These are phyloP conservation scores for Oplegnathus fasciatus DNA, from an alignment of 2,113 vertebrate species.

Conservation along the genomic window DNA sequence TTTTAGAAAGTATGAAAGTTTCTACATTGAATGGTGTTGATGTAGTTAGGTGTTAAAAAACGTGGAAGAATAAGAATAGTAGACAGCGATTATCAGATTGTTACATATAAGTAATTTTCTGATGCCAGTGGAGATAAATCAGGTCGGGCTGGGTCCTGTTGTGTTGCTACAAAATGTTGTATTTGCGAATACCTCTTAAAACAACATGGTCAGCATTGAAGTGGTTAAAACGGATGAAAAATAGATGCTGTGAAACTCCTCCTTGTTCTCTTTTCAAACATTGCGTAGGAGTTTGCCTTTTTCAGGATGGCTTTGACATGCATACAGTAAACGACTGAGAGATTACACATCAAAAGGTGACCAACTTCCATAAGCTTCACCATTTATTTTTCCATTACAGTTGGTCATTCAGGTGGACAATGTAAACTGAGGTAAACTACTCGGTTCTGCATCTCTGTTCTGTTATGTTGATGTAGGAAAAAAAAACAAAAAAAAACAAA, in stretches of 20 bases:
- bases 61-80: no score
- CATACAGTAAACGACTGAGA: neutral
- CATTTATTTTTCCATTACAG: neutral
- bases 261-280: neutral
- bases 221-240: neutral
- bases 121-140: neutral
- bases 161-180: neutral
- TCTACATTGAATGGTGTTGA: no score
- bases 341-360: neutral
- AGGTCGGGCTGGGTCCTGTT: neutral
- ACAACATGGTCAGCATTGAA: neutral
- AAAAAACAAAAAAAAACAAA: slow-evolving; percentile 5
- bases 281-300: neutral
- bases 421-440: neutral
- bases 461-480: neutral
- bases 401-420: neutral
- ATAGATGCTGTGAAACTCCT: neutral
- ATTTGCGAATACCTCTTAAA: neutral
- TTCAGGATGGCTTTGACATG: neutral
- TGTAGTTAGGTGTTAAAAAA: no score
- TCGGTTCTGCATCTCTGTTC: neutral
- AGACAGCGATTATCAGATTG: neutral
- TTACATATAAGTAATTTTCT: neutral
- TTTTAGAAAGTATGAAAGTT: no score
- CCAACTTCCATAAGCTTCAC: neutral